Conservation (phyloP, 2,113 vertebrate genomes). For the Stercorarius parasiticus region DNA sequence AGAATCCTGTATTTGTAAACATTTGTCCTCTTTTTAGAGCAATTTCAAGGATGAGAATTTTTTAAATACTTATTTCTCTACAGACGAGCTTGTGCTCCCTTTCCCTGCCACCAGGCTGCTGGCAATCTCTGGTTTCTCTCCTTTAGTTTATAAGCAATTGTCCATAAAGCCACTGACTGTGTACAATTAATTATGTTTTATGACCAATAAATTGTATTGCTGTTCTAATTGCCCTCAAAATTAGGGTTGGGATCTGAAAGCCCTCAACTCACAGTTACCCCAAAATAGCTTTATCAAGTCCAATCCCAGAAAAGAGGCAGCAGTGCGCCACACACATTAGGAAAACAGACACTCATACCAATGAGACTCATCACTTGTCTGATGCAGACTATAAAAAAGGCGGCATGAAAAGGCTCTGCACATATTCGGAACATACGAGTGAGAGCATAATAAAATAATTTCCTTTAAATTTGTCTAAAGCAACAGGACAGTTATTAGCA, state of each 20-base stretch:
- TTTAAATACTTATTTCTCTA: background rate
- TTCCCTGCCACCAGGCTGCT: background rate
- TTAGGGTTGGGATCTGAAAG: background rate
- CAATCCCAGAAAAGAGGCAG: background rate
- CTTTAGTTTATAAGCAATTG: background rate
- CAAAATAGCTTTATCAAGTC: background rate
- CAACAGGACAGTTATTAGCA: background rate
- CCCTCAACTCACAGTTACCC: background rate
- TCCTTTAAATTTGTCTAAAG: background rate
- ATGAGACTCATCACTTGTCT: background rate
- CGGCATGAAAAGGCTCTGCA: background rate
- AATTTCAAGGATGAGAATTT: background rate
- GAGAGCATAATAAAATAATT: background rate
- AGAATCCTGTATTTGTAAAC: background rate
- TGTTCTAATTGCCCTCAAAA: background rate
- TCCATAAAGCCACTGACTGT: background rate
- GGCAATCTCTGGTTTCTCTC: background rate
- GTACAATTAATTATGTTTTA: background rate
- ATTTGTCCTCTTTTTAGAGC: background rate
- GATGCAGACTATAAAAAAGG: background rate
- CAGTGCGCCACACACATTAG: background rate
- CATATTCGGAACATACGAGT: background rate
- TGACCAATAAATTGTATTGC: background rate
- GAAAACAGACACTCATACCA: background rate
- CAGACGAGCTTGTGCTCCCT: background rate